Evolutionary conservation across 2,888 invertebrate genomes (phyloP).

Genomic region (Eupeodes luniger): DNA sequence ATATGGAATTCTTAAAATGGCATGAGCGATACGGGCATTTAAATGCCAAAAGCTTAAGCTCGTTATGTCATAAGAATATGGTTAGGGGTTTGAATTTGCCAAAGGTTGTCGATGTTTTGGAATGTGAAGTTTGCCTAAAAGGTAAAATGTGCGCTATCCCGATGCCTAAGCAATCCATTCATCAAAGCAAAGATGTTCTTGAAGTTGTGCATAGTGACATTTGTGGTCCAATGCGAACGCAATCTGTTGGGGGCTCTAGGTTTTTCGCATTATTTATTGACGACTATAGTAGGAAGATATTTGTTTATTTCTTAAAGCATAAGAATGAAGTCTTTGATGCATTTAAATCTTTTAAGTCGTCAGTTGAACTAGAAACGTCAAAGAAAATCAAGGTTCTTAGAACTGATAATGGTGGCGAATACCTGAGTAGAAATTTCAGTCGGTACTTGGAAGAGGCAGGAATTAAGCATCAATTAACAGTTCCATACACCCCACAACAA

Average conservation of each 20-base stretch:
- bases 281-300: no score
- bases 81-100: background rate
- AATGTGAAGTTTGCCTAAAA: no score
- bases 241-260: background rate
- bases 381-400: background rate
- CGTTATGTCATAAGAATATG: background rate
- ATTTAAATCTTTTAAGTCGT: background rate
- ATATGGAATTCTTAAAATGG: background rate
- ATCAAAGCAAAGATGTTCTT: background rate
- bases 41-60: background rate
- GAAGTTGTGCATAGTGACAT: no score
- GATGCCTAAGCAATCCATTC: background rate
- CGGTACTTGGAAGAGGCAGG: background rate
- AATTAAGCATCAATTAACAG: background rate
- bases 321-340: background rate
- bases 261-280: background rate
- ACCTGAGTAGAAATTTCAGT: background rate
- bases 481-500: background rate
- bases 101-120: no score
- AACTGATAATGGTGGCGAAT: background rate
- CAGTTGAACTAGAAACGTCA: background rate
- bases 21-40: background rate
- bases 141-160: background rate
- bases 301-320: no score
- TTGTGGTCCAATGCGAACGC: no score